Conservation (phyloP, 2,113 vertebrate genomes). For the Mus spicilegus region DNA sequence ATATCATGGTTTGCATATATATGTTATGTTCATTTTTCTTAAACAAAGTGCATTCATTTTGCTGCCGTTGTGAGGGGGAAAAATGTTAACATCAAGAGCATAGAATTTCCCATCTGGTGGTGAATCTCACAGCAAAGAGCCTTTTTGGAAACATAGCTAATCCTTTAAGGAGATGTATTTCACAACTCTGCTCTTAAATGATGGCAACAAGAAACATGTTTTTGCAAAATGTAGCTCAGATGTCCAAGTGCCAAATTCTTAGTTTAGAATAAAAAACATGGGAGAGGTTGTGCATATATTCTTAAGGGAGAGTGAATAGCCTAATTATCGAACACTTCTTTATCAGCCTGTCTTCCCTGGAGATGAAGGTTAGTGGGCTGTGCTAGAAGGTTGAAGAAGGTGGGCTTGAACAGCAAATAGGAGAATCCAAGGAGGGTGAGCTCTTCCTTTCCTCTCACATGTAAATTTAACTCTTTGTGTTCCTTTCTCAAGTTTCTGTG, state of each 20-base stretch:
- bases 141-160: constrained; percentile 61
- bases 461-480: not conserved
- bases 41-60: constrained; percentile 70
- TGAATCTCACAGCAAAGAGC: constrained; percentile 69
- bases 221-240: constrained; percentile 63
- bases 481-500: not conserved
- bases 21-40: constrained; percentile 70
- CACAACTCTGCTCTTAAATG: constrained; percentile 66
- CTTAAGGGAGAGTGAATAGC: constrained; percentile 9
- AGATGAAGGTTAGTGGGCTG: not conserved
- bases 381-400: not conserved
- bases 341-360: not conserved
- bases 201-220: constrained; percentile 77
- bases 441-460: not conserved
- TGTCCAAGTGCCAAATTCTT: constrained; percentile 28
- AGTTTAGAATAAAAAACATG: constrained; percentile 50
- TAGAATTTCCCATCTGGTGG: constrained; percentile 76
- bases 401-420: not conserved
- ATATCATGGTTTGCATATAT: constrained; percentile 57
- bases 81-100: constrained; percentile 55
- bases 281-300: not conserved
- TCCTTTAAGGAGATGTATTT: constrained; percentile 69
- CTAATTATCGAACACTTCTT: constrained; percentile 26
- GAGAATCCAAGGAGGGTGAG: not conserved
- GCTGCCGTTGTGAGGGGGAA: constrained; percentile 43